Conservation (phyloP, 2,113 vertebrate species). For the Daubentonia madagascariensis region DNA sequence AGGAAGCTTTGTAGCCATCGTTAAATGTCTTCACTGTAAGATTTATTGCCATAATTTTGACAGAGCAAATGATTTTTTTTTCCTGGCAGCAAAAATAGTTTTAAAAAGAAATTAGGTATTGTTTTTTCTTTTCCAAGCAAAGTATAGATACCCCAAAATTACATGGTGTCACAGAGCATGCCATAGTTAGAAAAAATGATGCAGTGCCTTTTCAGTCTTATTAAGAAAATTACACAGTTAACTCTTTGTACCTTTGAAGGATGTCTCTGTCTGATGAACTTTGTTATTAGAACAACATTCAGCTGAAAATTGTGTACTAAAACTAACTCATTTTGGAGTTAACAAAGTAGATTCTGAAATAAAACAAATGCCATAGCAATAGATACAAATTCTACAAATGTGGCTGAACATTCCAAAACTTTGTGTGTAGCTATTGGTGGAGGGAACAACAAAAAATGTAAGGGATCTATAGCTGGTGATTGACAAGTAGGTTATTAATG, state of each 20-base stretch:
- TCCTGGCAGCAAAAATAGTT: conserved; percentile 75
- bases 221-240: conserved; percentile 86
- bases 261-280: conserved; percentile 72
- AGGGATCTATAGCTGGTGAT: not conserved
- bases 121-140: conserved; percentile 83
- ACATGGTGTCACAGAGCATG: conserved; percentile 85
- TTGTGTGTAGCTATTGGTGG: not conserved
- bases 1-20: conserved; percentile 78
- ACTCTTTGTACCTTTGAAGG: conserved; percentile 80
- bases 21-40: conserved; percentile 76
- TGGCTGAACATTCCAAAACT: not conserved
- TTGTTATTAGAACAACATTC: conserved; percentile 71
- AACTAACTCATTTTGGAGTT: conserved; percentile 53
- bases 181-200: conserved; percentile 82
- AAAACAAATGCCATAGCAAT: conserved; percentile 31
- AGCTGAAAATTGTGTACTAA: conserved; percentile 53
- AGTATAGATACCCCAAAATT: conserved; percentile 87
- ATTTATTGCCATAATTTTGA: conserved; percentile 83
- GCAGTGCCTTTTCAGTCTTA: conserved; percentile 81
- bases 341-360: conserved; percentile 51
- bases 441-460: not conserved
- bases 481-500: not conserved
- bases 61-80: conserved; percentile 80
- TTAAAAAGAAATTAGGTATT: conserved; percentile 82
- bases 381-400: not conserved